Evolutionary conservation across 2,888 invertebrate genomes (phyloP).

Genomic region (Hofmannophila pseudospretella): DNA sequence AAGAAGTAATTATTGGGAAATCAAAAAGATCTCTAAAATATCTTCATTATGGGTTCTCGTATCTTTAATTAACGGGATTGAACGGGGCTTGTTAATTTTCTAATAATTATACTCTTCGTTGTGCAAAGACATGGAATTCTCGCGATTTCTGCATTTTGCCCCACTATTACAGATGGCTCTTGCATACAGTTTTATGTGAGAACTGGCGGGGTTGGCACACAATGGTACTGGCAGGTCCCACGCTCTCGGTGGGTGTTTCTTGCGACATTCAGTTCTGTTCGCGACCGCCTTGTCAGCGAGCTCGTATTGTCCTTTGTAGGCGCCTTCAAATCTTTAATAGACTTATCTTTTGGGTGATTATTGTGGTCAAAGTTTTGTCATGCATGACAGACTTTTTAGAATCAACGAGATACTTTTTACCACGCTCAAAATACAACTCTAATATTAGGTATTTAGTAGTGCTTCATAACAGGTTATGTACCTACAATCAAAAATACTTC

Average conservation of each 20-base stretch:
- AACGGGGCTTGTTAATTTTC: slow-evolving; percentile 15
- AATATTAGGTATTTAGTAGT: too few species aligned
- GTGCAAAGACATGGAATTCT: slow-evolving; percentile 44
- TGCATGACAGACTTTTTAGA: too few species aligned
- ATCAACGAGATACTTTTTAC: too few species aligned
- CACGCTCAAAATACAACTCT: too few species aligned
- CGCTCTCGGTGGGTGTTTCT: slow-evolving; percentile 62
- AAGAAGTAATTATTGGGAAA: too few species aligned
- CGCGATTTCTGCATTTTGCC: slow-evolving; percentile 52
- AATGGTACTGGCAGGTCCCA: slow-evolving; percentile 51
- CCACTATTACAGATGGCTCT: slow-evolving; percentile 50
- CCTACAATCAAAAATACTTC: too few species aligned
- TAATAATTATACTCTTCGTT: slow-evolving; percentile 24
- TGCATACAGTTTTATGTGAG: slow-evolving; percentile 60
- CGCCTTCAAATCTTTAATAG: neutral
- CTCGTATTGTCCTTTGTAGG: neutral
- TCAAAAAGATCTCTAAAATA: neutral
- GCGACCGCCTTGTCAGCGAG: neutral
- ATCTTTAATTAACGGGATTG: slow-evolving; percentile 2
- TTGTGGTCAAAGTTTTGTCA: neutral
- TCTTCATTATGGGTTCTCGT: neutral
- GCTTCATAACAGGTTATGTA: too few species aligned
- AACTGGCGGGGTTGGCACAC: slow-evolving; percentile 46
- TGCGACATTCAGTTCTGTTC: slow-evolving; percentile 46
- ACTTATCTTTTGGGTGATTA: neutral